Evolutionary conservation across 2,888 invertebrate species (phyloP), one percentile per base, ranked within the genome.

Genomic region (Tinea pellionella): DNA sequence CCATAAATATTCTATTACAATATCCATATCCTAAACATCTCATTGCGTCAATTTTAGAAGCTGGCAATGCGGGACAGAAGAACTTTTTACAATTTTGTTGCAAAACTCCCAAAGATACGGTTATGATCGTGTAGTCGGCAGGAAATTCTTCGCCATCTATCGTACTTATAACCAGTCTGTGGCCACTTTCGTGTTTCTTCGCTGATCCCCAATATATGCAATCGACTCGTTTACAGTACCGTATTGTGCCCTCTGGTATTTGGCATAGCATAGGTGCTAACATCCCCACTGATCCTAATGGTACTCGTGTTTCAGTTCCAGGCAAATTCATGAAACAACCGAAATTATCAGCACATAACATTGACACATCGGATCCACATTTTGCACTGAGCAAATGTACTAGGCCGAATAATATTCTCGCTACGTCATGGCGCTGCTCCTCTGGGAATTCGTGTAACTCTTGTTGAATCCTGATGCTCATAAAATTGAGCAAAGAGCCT

Each of bases 91-190:
- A 88, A 66, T 92, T 90, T 42, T 88, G 81, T 68, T 91, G 91
- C 24, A 96, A 74, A 0, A 93, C 93, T 1, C 95, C 95, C 8
- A 95, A 83, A 0, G 96, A 92, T 6, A 94, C 89, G 0, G 95
- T 94, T 42, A 93, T 83, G 47, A 96, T 91, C 1, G 95, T 94
- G 68, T 95, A 94, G 77, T 96, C 94, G 0, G 93, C 93, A 0
- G 89, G 88, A 69, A 89, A 91, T 66, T 91, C 90, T 29, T 91
- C 90, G 0, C 93, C 93, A 68, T 93, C 93, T 60, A 89, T 78
- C 59, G 92, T 91, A 61, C 88, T 89, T 0, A 94, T 92, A 1
- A 89, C 74, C 8, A 92, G 85, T 60, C 86, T 74, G 61, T 73
- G 73, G 1, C 85, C 85, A 56, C 71, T 62, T 63, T 78, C 88